Evolutionary conservation across 2,888 invertebrate genomes (phyloP), one percentile per base, ranked within the genome.

Genomic region (Gnatocerus cornutus): DNA sequence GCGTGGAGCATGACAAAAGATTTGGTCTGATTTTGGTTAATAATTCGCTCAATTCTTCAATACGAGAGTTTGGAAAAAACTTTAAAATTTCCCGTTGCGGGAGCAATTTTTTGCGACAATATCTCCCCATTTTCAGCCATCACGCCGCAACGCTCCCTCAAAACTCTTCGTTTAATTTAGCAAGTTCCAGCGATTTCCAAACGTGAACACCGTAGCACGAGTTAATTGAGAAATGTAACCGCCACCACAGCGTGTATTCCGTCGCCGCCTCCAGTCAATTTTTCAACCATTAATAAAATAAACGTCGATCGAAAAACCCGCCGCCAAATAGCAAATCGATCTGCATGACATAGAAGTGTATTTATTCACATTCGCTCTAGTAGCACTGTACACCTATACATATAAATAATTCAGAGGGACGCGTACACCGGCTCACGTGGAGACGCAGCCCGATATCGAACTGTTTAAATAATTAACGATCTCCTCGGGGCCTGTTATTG

Each of bases 391-490:
- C 63, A 68, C 62, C 63, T 3, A 27, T 48, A 9, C 41, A 16
- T 33, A 52, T 73, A 68, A 74, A 74, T 72, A 70, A 74, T 74
- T 65, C 71, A 75, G 52, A 27, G 59, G 64, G 61, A 61, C 72
- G 66, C 71, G 67, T 68, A 71, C 67, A 70, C 62, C 65, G 56
- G 48, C 67, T 71, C 70, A 73, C 71, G 69, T 69, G 66, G 73
- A 72, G 71, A 71, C 68, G 72, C 72, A 62, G 71, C 61, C 68
- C 75, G 73, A 75, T 75, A 74, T 74, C 68, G 69, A 74, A 73
- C 72, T 75, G 71, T 75, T 73, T 75, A 74, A 75, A 73, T 74
- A 75, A 74, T 74, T 74, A 75, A 70, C 70, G 70, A 70, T 58
- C 67, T 63, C 70, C 70, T 70, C 70, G 63, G 70, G 70, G 62